Evolutionary conservation across 2,797 vertebrate species (phyloP).

Genomic region (Crossoptilon crossoptilon): DNA sequence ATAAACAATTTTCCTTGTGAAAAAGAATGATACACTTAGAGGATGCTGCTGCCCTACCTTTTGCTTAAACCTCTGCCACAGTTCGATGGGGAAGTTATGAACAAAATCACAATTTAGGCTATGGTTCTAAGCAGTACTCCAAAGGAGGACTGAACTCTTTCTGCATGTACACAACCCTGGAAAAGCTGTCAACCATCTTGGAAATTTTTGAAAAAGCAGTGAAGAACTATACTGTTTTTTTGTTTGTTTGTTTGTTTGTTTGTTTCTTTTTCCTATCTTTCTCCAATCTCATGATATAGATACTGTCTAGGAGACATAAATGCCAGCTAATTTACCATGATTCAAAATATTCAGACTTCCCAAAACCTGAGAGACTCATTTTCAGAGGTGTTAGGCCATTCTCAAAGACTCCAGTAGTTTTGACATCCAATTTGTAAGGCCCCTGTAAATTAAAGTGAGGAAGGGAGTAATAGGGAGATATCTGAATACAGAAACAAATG

Average conservation of each 20-base stretch:
- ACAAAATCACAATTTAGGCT: neutral
- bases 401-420: neutral
- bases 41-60: neutral
- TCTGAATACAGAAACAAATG: neutral
- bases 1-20: constrained; percentile 31
- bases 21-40: constrained; percentile 12
- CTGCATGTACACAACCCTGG: neutral
- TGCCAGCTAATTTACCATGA: neutral
- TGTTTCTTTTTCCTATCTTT: neutral
- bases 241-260: neutral
- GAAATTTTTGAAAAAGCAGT: neutral
- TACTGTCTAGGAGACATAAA: neutral
- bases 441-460: neutral
- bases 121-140: neutral
- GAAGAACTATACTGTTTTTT: neutral
- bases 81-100: neutral
- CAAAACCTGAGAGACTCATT: fast-evolving
- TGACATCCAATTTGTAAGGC: neutral
- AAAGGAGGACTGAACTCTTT: neutral
- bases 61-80: neutral
- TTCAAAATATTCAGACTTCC: neutral
- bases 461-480: neutral
- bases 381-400: neutral
- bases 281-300: neutral
- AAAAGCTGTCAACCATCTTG: neutral